Percentiles rank a stretch among this genome's conserved stretches.
phyloP scores from a whole-genome alignment of 2,113 vertebrate genomes.

The Zosterops borbonicus region DNA sequence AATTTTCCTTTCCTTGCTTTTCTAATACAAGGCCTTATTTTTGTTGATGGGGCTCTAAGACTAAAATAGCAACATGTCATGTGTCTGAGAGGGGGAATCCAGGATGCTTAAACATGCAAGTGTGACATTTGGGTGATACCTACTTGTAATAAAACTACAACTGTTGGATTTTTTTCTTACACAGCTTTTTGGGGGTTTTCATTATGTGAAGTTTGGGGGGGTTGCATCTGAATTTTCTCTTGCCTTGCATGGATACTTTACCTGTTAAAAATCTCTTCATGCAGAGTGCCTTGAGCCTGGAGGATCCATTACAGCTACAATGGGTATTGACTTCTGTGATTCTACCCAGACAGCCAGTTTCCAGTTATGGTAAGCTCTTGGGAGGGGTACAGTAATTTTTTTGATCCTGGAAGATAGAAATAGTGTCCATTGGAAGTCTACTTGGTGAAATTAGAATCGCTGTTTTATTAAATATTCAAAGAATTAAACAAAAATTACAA shows the following conservation, averaged over 20 bases:
- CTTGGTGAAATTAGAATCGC: neutral
- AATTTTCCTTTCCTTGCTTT: neutral
- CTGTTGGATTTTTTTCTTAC: neutral
- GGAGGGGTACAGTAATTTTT: neutral
- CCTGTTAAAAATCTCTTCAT: slow-evolving; percentile 64
- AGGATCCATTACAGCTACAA: slow-evolving; percentile 83
- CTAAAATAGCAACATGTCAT: neutral
- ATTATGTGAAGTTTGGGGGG: neutral
- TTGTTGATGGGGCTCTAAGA: neutral
- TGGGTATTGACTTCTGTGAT: slow-evolving; percentile 97
- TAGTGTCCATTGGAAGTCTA: neutral
- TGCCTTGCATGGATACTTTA: neutral
- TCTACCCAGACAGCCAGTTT: slow-evolving; percentile 94
- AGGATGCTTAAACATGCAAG: neutral
- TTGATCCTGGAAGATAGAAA: neutral
- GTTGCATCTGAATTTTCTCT: neutral
- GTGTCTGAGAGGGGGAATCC: neutral
- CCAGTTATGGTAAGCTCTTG: slow-evolving; percentile 89
- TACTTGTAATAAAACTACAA: neutral
- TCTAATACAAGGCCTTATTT: neutral
- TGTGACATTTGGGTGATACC: neutral
- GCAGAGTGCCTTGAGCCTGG: slow-evolving; percentile 87
- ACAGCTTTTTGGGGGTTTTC: neutral
- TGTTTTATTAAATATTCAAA: neutral
- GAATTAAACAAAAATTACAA: neutral